Percentiles rank a stretch among this genome's conserved stretches.
phyloP scores from a whole-genome alignment of 2,888 invertebrate species.

The Hirtodrosophila trivittata region DNA sequence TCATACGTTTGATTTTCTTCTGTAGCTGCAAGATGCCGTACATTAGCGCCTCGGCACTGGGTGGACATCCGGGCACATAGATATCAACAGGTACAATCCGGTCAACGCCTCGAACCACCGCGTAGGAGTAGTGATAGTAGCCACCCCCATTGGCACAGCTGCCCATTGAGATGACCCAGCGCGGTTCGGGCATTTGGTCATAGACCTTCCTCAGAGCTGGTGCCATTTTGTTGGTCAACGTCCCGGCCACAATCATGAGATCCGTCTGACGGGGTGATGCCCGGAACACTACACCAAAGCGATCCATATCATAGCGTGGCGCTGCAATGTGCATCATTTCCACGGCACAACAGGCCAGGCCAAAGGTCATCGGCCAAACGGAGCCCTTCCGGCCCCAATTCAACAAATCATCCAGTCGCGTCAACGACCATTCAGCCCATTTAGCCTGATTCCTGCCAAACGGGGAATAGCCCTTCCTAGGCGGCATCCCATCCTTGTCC shows the following conservation, averaged over 20 bases:
- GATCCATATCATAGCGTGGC: conserved; percentile 99
- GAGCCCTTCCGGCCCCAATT: conserved; percentile 98
- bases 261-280: conserved; percentile 98
- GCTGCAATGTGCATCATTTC: conserved; percentile 99
- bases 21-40: conserved; percentile 98
- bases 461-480: conserved; percentile 85
- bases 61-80: conserved; percentile 99
- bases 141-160: conserved; percentile 99
- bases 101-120: conserved; percentile 99
- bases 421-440: conserved; percentile 93
- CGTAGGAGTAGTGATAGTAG: conserved; percentile 99
- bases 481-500: conserved; percentile 81
- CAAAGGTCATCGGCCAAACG: conserved; percentile 99
- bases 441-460: conserved; percentile 85
- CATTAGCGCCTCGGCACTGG: conserved; percentile 97
- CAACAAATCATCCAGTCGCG: conserved; percentile 95
- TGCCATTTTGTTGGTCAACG: conserved; percentile 99
- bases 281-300: conserved; percentile 98
- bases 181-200: conserved; percentile 98
- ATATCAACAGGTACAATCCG: conserved; percentile 99
- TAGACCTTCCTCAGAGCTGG: conserved; percentile 98
- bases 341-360: conserved; percentile 98
- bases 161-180: conserved; percentile 99
- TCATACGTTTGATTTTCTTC: conserved; percentile 98
- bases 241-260: conserved; percentile 99